phyloP scores from a whole-genome alignment of 2,797 vertebrate species.

The Macropodus opercularis region DNA sequence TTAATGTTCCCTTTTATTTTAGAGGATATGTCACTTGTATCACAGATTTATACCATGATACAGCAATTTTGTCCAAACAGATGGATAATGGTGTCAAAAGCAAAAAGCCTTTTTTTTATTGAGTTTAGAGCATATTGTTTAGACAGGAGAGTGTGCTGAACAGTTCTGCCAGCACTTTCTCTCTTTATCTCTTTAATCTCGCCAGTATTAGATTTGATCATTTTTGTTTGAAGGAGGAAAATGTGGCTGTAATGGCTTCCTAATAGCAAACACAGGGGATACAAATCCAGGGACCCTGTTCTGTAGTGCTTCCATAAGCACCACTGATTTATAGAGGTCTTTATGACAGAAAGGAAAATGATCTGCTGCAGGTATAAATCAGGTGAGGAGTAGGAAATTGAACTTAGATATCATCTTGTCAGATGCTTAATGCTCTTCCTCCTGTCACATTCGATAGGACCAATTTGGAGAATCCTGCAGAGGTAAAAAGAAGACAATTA shows the following conservation, averaged over 20 bases:
- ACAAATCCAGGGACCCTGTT: slow-evolving; percentile 93
- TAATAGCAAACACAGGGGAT: slow-evolving; percentile 99
- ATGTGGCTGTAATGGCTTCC: slow-evolving; percentile 99
- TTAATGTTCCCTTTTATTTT: slow-evolving; percentile 99
- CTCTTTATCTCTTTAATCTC: slow-evolving; percentile 99
- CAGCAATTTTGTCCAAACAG: slow-evolving; percentile 99
- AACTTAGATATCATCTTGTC: slow-evolving; percentile 99
- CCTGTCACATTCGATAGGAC: slow-evolving; percentile 99
- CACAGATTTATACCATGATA: slow-evolving; percentile 99
- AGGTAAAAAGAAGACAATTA: slow-evolving; percentile 99
- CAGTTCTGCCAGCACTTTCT: slow-evolving; percentile 89
- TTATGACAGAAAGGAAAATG: slow-evolving; percentile 99
- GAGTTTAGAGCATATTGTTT: slow-evolving; percentile 99
- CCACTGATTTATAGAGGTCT: slow-evolving; percentile 99
- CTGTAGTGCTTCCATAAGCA: slow-evolving; percentile 97
- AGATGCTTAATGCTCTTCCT: slow-evolving; percentile 99
- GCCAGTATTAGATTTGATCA: slow-evolving; percentile 99
- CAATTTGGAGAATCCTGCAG: slow-evolving; percentile 99
- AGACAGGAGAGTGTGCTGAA: slow-evolving; percentile 93
- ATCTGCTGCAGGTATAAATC: slow-evolving; percentile 99
- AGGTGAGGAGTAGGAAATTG: slow-evolving; percentile 99
- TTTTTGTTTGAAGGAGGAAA: slow-evolving; percentile 99
- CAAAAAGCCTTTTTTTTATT: slow-evolving; percentile 97
- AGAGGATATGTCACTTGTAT: slow-evolving; percentile 99
- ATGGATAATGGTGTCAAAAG: slow-evolving; percentile 99